Evolutionary conservation across 2,113 vertebrate genomes (phyloP).

Genomic region (Chamaea fasciata): DNA sequence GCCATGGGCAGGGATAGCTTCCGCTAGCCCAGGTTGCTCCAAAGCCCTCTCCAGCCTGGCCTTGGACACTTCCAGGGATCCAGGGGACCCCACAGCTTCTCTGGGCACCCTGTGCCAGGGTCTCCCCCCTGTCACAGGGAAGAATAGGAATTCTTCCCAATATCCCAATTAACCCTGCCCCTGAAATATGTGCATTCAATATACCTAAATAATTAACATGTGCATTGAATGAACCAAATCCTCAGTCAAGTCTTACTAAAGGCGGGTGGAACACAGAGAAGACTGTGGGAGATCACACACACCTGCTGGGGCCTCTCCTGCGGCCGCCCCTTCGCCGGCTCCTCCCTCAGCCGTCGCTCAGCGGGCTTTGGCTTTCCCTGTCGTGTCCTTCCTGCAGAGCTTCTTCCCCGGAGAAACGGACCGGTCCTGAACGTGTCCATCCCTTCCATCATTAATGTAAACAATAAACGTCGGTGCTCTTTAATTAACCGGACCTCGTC

Average conservation of each 20-base stretch:
- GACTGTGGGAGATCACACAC: background rate
- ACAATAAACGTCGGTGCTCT: background rate
- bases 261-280: background rate
- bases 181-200: background rate
- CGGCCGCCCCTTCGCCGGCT: background rate
- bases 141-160: background rate
- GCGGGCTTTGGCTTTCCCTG: too few relatives aligned
- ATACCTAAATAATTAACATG: background rate
- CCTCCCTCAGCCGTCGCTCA: background rate
- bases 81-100: background rate
- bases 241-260: background rate
- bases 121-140: background rate
- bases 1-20: background rate
- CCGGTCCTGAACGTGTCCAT: background rate
- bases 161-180: background rate
- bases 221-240: background rate
- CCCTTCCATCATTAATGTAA: background rate
- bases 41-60: fast-evolving
- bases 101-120: background rate
- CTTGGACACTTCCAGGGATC: background rate
- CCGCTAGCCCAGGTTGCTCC: fast-evolving
- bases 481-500: background rate
- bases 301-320: background rate
- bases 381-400: background rate
- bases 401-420: background rate